These are phyloP conservation scores for Eumerus sabulonum DNA, from an alignment of 2,888 invertebrate genomes.

Conservation along the genomic window DNA sequence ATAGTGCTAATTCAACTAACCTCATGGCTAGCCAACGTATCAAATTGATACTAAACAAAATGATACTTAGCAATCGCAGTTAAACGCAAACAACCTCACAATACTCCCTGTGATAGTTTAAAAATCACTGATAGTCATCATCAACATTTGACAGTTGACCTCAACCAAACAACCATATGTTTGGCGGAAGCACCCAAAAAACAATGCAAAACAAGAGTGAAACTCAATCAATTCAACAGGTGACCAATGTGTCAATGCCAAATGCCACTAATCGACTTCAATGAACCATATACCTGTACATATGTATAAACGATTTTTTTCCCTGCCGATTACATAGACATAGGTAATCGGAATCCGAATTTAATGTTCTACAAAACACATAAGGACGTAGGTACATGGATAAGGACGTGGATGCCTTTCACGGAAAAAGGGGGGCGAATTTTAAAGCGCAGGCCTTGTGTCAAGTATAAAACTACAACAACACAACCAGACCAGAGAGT, in stretches of 20 bases:
- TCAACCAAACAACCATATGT: conserved; percentile 23
- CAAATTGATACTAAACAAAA: too few species aligned
- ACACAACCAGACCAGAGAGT: neutral
- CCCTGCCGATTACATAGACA: too few species aligned
- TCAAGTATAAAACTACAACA: neutral
- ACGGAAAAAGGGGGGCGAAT: conserved; percentile 3
- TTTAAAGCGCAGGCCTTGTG: conserved; percentile 60
- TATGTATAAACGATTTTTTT: conserved; percentile 6
- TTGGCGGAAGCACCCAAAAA: conserved; percentile 40
- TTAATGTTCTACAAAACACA: conserved; percentile 17
- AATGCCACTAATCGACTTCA: conserved; percentile 44
- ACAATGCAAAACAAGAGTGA: conserved; percentile 17
- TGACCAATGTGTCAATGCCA: conserved; percentile 54
- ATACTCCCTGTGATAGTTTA: too few species aligned
- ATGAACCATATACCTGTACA: conserved; percentile 33
- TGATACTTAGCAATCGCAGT: too few species aligned
- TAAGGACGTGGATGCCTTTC: conserved; percentile 9
- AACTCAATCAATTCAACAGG: conserved; percentile 56
- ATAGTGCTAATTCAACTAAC: too few species aligned
- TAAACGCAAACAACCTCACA: too few species aligned
- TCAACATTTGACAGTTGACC: conserved; percentile 18
- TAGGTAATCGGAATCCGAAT: conserved; percentile 34
- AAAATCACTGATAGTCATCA: too few species aligned
- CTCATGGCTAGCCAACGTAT: too few species aligned
- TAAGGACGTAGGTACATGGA: conserved; percentile 58